Percentiles rank a stretch among this genome's conserved stretches.
phyloP scores from a whole-genome alignment of 2,797 vertebrate species.

The Rhynchonycteris naso region DNA sequence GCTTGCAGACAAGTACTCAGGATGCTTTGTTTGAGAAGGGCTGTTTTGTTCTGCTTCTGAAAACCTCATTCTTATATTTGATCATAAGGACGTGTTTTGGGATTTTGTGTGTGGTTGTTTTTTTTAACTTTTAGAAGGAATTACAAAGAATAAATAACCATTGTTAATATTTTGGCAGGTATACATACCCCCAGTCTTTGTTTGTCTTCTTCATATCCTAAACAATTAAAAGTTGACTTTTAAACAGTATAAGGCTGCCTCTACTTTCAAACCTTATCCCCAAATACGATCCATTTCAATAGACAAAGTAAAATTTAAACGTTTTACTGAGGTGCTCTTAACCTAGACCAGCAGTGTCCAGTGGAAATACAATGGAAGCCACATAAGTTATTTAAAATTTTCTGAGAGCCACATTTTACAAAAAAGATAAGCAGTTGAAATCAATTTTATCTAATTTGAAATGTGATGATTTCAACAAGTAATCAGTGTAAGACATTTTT shows the following conservation, averaged over 20 bases:
- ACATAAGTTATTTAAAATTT: neutral
- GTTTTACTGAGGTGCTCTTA: neutral
- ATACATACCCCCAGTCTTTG: neutral
- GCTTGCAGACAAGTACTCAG: neutral
- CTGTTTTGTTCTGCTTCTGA: neutral
- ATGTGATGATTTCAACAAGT: neutral
- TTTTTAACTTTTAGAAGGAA: neutral
- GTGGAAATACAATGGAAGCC: neutral
- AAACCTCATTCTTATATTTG: neutral
- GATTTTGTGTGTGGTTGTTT: neutral
- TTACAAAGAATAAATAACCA: neutral
- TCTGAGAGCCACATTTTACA: neutral
- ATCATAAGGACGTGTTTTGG: neutral
- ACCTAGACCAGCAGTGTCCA: neutral
- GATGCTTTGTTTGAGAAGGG: slow-evolving; percentile 1
- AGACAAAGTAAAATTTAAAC: neutral
- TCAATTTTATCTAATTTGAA: neutral
- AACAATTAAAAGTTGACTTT: neutral
- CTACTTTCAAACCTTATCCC: neutral
- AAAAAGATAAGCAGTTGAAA: neutral
- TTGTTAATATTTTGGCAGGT: neutral
- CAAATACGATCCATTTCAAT: neutral
- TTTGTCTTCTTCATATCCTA: neutral
- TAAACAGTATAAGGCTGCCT: neutral
- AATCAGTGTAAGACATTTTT: neutral